These are phyloP conservation scores for Petrophora chlorosata DNA, from an alignment of 2,888 invertebrate genomes.

Conservation along the genomic window DNA sequence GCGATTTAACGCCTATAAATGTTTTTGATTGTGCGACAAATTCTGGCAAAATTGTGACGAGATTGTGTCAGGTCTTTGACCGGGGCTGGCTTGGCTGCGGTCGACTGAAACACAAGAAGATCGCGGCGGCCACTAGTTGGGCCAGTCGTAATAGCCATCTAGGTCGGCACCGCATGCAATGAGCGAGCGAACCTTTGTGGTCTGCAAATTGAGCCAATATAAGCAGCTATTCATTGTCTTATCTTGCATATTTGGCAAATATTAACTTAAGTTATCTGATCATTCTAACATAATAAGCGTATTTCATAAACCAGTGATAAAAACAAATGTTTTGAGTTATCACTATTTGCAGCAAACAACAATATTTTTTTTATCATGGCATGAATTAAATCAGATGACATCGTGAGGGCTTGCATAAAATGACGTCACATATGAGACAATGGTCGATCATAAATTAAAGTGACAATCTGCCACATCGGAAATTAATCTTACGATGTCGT, in stretches of 20 bases:
- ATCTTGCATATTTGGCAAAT: neutral
- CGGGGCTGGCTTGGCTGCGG: slow-evolving; percentile 62
- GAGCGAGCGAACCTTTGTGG: slow-evolving; percentile 6
- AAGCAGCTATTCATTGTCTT: neutral
- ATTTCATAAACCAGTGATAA: too few relatives aligned
- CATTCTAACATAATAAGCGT: too few relatives aligned
- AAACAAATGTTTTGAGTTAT: neutral
- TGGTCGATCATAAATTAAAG: slow-evolving; percentile 79
- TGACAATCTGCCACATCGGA: slow-evolving; percentile 79
- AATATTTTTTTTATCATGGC: slow-evolving; percentile 42
- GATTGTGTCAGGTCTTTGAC: slow-evolving; percentile 65
- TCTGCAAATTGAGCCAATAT: neutral
- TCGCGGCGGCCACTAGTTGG: slow-evolving; percentile 47
- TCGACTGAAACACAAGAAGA: slow-evolving; percentile 74
- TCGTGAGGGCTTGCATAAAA: slow-evolving; percentile 55
- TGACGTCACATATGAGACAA: slow-evolving; percentile 78
- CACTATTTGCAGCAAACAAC: slow-evolving; percentile 20
- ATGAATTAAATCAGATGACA: slow-evolving; percentile 61
- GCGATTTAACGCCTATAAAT: slow-evolving; percentile 73
- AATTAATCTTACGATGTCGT: slow-evolving; percentile 77
- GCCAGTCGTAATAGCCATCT: slow-evolving; percentile 7
- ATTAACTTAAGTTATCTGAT: too few relatives aligned
- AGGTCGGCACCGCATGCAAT: slow-evolving; percentile 11
- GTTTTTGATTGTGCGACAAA: slow-evolving; percentile 66
- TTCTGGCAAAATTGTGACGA: slow-evolving; percentile 58